phyloP scores from a whole-genome alignment of 1,140 invertebrate species.

The Polypedilum pembai region DNA sequence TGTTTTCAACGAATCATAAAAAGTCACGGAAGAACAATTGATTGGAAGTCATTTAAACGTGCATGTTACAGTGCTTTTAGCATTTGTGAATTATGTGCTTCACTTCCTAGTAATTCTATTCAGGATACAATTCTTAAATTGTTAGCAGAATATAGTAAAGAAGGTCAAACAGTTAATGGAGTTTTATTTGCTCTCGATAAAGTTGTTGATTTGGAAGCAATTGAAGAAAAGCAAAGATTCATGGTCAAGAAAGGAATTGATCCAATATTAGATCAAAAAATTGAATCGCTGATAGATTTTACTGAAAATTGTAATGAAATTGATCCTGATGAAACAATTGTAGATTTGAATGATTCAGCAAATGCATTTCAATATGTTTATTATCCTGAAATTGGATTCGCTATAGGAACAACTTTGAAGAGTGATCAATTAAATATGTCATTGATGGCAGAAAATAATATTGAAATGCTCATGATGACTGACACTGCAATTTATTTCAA shows the following conservation, averaged over 20 bases:
- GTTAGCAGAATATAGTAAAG: not conserved
- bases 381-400: conserved; percentile 63
- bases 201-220: not conserved
- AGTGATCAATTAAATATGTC: not conserved
- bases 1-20: not conserved
- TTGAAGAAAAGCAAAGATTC: conserved; percentile 20
- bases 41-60: conserved; percentile 25
- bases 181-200: conserved; percentile 22
- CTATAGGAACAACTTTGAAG: conserved; percentile 53
- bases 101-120: not conserved
- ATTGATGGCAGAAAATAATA: not conserved
- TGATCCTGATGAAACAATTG: not conserved
- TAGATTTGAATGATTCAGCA: not conserved
- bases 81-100: conserved; percentile 1
- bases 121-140: not conserved
- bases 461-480: conserved; percentile 45
- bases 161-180: not conserved
- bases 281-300: not conserved
- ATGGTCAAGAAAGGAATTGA: conserved; percentile 21
- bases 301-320: not conserved
- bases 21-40: not conserved
- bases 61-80: not conserved
- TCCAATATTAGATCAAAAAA: not conserved
- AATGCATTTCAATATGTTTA: conserved; percentile 47
- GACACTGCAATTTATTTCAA: conserved; percentile 55